A percentile compares a stretch with the other conserved stretches of the same genome.
Evolutionary conservation across 2,797 vertebrate species (phyloP).

Genomic region (Pseudotriccus pelzelni): DNA sequence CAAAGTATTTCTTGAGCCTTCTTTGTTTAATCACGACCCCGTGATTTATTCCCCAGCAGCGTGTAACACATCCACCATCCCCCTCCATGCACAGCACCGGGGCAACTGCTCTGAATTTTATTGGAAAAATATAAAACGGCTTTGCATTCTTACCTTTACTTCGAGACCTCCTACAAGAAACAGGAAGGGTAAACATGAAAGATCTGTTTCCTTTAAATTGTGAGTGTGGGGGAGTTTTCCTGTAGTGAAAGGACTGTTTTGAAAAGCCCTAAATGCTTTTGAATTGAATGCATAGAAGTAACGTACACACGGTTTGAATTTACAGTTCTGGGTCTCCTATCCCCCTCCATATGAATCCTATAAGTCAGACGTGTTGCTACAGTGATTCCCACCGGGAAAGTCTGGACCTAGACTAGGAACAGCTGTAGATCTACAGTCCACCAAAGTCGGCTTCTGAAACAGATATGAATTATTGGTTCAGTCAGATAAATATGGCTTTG

Average conservation of each 20-base stretch:
- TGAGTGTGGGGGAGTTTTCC: conserved; percentile 40
- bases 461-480: conserved; percentile 77
- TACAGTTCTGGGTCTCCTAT: conserved; percentile 71
- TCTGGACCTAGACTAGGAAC: conserved; percentile 71
- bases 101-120: conserved; percentile 56
- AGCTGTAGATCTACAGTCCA: conserved; percentile 73
- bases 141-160: conserved; percentile 72
- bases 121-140: conserved; percentile 62
- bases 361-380: conserved; percentile 77
- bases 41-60: background rate
- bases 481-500: conserved; percentile 69
- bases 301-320: conserved; percentile 79
- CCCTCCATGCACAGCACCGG: background rate
- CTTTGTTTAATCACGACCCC: background rate
- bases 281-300: conserved; percentile 69
- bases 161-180: conserved; percentile 73
- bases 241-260: conserved; percentile 63
- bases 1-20: background rate
- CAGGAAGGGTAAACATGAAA: conserved; percentile 74
- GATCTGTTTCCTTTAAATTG: conserved; percentile 72
- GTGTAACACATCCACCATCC: background rate
- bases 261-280: conserved; percentile 71
- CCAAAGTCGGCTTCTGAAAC: conserved; percentile 75
- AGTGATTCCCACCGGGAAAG: conserved; percentile 72
- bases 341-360: conserved; percentile 73